A percentile compares a stretch with the other conserved stretches of the same genome.
Conservation (phyloP, 1,140 invertebrate genomes). For the Lepidotrigona ventralis region DNA sequence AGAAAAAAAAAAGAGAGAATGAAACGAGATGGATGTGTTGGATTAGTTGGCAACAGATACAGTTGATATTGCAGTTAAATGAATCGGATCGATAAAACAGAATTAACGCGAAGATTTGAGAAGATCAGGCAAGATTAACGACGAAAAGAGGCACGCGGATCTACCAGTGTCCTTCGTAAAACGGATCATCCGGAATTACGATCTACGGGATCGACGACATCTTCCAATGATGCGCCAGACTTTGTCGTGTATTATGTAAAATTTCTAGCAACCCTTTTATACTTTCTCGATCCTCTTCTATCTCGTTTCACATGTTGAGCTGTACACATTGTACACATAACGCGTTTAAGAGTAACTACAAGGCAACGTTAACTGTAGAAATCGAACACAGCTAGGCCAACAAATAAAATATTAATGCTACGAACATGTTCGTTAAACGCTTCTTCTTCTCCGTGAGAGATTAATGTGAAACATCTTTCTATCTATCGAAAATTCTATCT, state of each 20-base stretch:
- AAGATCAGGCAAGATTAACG: slow-evolving; percentile 39
- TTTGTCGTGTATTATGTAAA: too few relatives aligned
- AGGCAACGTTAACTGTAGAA: not conserved
- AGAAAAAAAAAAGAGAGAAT: not conserved
- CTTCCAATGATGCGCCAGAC: not conserved
- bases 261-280: not conserved
- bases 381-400: not conserved
- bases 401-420: not conserved
- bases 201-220: slow-evolving; percentile 35
- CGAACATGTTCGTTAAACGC: not conserved
- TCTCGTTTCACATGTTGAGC: not conserved
- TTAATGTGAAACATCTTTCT: not conserved
- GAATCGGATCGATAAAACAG: slow-evolving; percentile 34
- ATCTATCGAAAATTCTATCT: too few relatives aligned
- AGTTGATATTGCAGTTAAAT: not conserved
- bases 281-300: not conserved
- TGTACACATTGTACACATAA: not conserved
- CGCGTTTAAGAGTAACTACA: not conserved
- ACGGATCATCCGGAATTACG: slow-evolving; percentile 52
- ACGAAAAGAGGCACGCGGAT: slow-evolving; percentile 14
- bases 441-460: not conserved
- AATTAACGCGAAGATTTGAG: slow-evolving; percentile 14
- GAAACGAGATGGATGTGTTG: too few relatives aligned
- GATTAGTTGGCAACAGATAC: not conserved
- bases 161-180: slow-evolving; percentile 24